Conservation (phyloP, 2,797 vertebrate genomes). For the Onychomys leucogaster region DNA sequence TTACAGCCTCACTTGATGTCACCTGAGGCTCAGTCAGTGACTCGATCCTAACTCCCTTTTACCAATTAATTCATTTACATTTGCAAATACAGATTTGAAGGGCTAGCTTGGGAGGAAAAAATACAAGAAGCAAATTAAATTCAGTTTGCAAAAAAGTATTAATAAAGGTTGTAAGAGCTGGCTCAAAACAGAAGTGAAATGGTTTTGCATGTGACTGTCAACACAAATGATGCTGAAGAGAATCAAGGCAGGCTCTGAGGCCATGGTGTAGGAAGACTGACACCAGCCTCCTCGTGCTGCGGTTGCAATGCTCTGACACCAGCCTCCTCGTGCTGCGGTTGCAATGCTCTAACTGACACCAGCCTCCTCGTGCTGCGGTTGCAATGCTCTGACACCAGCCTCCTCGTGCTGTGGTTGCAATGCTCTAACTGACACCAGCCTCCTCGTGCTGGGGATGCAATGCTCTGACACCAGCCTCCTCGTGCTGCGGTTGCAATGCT, state of each 20-base stretch:
- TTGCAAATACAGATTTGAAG: slow-evolving; percentile 26
- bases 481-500: not conserved
- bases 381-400: not conserved
- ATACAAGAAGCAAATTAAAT: not conserved
- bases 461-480: not conserved
- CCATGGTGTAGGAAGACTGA: not conserved
- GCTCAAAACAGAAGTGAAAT: slow-evolving; percentile 47
- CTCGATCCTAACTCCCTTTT: not conserved
- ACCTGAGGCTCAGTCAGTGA: not conserved
- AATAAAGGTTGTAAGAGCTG: not conserved
- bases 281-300: not conserved
- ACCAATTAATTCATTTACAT: not conserved
- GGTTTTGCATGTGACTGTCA: not conserved
- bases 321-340: not conserved
- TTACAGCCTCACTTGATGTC: not conserved
- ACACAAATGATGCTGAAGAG: slow-evolving; percentile 14
- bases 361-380: not conserved
- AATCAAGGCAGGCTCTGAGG: not conserved
- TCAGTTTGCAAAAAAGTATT: not conserved
- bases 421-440: not conserved
- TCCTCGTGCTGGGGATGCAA: not conserved
- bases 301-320: not conserved
- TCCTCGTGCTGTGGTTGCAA: not conserved
- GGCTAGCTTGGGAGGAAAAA: not conserved
- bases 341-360: not conserved